Percentiles rank a stretch among this genome's conserved stretches.
Conservation (phyloP, 2,888 invertebrate genomes). For the Scaptomyza tumidula region DNA sequence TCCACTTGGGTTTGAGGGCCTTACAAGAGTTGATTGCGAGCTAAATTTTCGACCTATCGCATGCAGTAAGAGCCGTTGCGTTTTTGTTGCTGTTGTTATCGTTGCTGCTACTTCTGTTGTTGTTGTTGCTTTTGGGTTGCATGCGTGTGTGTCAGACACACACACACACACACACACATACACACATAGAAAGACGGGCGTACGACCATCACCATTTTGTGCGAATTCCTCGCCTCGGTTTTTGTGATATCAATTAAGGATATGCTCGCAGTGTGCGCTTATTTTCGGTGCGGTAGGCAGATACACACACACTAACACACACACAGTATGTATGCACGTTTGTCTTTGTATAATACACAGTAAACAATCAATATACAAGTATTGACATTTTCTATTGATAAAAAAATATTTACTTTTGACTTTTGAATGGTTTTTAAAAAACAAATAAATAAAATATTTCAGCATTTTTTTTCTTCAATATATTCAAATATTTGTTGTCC, state of each 20-base stretch:
- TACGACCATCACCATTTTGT: too few species aligned
- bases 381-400: too few species aligned
- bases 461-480: too few species aligned
- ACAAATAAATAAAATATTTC: too few species aligned
- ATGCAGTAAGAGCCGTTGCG: conserved; percentile 73
- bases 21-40: conserved; percentile 67
- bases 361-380: background rate
- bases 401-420: too few species aligned
- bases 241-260: conserved; percentile 83
- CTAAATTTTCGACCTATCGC: conserved; percentile 78
- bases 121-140: conserved; percentile 38
- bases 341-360: background rate
- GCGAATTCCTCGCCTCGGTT: conserved; percentile 71
- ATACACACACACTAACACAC: conserved; percentile 4
- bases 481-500: too few species aligned
- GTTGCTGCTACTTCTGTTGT: conserved; percentile 43
- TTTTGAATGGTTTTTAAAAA: too few species aligned
- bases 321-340: background rate
- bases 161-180: conserved; percentile 25
- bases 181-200: too few species aligned
- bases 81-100: conserved; percentile 47
- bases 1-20: conserved; percentile 45
- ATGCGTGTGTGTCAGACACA: conserved; percentile 56
- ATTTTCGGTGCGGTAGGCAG: conserved; percentile 54
- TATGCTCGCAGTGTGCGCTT: conserved; percentile 63